Percentiles rank a stretch among this genome's conserved stretches.
Evolutionary conservation across 1,140 invertebrate genomes (phyloP).

Genomic region (Harlomillsia oculata): DNA sequence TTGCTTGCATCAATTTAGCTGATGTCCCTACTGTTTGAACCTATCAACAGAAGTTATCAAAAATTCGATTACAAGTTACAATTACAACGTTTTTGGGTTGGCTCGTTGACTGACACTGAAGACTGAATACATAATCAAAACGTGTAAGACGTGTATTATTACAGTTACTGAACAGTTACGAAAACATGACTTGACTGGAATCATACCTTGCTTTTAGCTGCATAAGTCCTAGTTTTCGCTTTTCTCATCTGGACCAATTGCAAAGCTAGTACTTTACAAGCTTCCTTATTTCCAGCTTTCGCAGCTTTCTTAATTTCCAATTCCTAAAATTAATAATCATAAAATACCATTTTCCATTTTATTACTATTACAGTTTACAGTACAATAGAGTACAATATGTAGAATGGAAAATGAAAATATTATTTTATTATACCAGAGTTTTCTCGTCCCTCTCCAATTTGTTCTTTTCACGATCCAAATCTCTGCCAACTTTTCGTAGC

Average conservation of each 20-base stretch:
- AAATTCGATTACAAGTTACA: background rate
- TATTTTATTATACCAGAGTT: conserved; percentile 55
- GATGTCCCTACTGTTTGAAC: conserved; percentile 68
- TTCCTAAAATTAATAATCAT: conserved; percentile 48
- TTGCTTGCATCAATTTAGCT: conserved; percentile 79
- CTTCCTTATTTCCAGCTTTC: conserved; percentile 74
- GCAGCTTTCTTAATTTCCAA: conserved; percentile 80
- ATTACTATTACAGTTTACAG: conserved; percentile 18
- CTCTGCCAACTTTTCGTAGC: conserved; percentile 65
- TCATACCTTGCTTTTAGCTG: conserved; percentile 60
- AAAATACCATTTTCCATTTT: background rate
- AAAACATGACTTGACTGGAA: no score
- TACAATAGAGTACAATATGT: background rate
- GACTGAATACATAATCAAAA: background rate
- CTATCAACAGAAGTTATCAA: no score
- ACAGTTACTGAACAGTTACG: no score
- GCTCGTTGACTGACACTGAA: no score
- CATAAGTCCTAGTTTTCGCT: conserved; percentile 71
- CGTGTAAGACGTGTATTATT: no score
- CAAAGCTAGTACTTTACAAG: conserved; percentile 71
- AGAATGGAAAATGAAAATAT: background rate
- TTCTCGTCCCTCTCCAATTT: conserved; percentile 79
- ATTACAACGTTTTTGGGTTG: conserved; percentile 2
- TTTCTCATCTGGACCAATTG: conserved; percentile 77
- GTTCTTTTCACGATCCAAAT: conserved; percentile 68